Percentiles rank a stretch among this genome's conserved stretches.
Evolutionary conservation across 37 sponge, comb jelly and placozoan genomes (phyloP).

Genomic region (Aphrocallistes beatrix): DNA sequence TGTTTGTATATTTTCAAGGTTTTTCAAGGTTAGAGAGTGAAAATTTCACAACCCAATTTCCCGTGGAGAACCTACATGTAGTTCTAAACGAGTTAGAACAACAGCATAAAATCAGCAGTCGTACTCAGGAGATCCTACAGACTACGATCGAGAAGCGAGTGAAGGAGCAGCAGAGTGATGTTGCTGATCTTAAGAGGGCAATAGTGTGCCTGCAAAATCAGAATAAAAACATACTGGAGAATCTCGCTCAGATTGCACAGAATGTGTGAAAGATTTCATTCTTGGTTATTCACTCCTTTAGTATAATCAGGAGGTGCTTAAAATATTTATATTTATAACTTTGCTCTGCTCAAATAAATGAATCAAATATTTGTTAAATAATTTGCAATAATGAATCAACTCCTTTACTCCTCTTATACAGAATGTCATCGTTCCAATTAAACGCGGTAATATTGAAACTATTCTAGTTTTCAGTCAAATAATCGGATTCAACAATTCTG

Average conservation of each 20-base stretch:
- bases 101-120: background rate
- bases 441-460: too few relatives aligned
- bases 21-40: background rate
- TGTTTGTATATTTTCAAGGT: background rate
- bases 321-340: too few relatives aligned
- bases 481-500: too few relatives aligned
- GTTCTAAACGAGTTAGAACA: background rate
- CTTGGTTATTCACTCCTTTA: too few relatives aligned
- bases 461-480: too few relatives aligned
- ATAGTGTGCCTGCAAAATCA: background rate
- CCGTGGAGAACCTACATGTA: background rate
- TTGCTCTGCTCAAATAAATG: too few relatives aligned
- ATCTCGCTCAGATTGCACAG: conserved; percentile 7
- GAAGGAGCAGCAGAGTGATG: background rate
- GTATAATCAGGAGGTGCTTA: too few relatives aligned
- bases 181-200: background rate
- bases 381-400: too few relatives aligned
- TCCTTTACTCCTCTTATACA: too few relatives aligned
- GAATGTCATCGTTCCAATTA: too few relatives aligned
- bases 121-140: background rate
- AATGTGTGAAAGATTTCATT: too few relatives aligned
- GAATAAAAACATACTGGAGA: background rate
- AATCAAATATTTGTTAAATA: too few relatives aligned
- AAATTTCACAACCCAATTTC: background rate
- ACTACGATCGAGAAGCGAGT: background rate